Evolutionary conservation across 2,888 invertebrate species (phyloP), one percentile per base, ranked within the genome.

Genomic region (Xylophagus ater): DNA sequence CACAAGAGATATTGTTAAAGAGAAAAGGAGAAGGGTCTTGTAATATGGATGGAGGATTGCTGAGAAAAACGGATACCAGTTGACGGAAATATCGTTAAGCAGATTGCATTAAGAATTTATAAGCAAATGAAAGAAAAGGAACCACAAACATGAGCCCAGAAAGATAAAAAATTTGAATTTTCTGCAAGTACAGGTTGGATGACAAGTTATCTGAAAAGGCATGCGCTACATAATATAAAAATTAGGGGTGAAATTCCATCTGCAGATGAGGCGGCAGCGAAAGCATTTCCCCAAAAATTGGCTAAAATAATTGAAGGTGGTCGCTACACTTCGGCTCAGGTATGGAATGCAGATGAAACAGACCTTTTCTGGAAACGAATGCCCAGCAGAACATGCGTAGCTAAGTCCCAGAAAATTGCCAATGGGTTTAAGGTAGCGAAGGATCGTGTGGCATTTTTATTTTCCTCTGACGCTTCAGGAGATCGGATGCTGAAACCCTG

Each of bases 381-480:
- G 51, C 51, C 52, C 24, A 47, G 43, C 10, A 34, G 47, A 41
- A 56, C 54, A 20, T 54, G 44, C 42, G 43, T 53, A 24, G 39
- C 50, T 4, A 46, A 49, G 41, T 43, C 47, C 3, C 49, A 55
- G 34, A 51, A 53, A 43, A 37, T 47, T 35, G 34, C 32, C 17
- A 25, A 25, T 42, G 49, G 47, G 43, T 49, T 32, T 48, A 46
- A 40, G 31, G 46, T 45, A 28, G 42, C 49, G n/a, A 50, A 53
- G 41, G 50, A 52, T 46, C 45, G 50, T 31, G 34, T 51, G 6
- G 49, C 51, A 28, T 41, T 56, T 9, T 29, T 54, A 38, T 41
- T 53, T 14, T 49, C 52, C 37, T 44, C 44, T 15, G 54, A 52
- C 43, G 51, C 49, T 30, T 48, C 49, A 43, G 53, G 55, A 23